Percentiles rank a stretch among this genome's conserved stretches.
Evolutionary conservation across 2,113 vertebrate species (phyloP).

Genomic region (Otus sunia): DNA sequence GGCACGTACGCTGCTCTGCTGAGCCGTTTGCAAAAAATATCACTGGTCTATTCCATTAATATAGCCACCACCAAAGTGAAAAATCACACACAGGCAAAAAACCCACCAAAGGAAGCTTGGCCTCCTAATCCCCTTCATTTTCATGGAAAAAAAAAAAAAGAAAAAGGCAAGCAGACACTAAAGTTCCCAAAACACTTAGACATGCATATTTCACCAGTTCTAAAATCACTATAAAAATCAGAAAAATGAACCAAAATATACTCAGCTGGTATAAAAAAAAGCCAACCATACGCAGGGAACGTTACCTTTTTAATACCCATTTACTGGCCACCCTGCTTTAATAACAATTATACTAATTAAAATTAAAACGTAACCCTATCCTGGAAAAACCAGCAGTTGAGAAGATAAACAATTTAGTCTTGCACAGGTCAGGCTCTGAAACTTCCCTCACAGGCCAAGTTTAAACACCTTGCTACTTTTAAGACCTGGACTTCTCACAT

Average conservation of each 20-base stretch:
- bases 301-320: not conserved
- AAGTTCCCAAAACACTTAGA: not conserved
- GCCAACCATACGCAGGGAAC: not conserved
- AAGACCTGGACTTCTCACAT: constrained; percentile 23
- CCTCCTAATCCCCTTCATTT: not conserved
- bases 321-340: not conserved
- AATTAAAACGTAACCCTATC: not conserved
- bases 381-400: not conserved
- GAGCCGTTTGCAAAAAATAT: not conserved
- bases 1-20: not conserved
- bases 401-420: constrained; percentile 58
- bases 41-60: not conserved
- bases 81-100: not conserved
- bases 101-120: not conserved
- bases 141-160: not conserved
- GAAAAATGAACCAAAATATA: not conserved
- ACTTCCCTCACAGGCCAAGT: not conserved
- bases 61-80: not conserved
- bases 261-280: not conserved
- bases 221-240: not conserved
- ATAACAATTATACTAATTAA: not conserved
- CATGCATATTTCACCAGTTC: not conserved
- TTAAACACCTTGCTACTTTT: constrained; percentile 63
- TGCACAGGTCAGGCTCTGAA: not conserved
- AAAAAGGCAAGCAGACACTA: not conserved